Evolutionary conservation across 2,113 vertebrate genomes (phyloP).

Genomic region (Zosterops borbonicus): DNA sequence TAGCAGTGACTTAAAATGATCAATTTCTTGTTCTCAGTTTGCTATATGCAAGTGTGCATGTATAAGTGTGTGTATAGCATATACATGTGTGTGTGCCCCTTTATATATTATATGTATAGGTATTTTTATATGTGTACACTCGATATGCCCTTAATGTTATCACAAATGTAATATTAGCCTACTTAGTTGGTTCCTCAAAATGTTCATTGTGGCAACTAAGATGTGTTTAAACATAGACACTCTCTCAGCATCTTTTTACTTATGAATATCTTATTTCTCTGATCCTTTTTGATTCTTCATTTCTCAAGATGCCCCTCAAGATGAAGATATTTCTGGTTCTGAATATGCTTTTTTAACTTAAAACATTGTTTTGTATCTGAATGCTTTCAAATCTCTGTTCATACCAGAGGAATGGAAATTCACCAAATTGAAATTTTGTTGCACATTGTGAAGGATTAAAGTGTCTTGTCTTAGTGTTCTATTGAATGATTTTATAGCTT

Average conservation of each 20-base stretch:
- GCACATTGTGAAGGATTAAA: background rate
- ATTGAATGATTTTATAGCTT: background rate
- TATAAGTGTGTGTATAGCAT: fast-evolving
- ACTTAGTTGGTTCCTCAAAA: background rate
- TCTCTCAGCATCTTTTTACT: background rate
- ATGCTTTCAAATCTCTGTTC: background rate
- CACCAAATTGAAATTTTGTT: background rate
- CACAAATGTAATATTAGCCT: background rate
- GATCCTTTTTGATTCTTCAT: background rate
- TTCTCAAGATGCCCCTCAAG: background rate
- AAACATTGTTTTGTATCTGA: background rate
- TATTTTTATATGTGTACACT: background rate
- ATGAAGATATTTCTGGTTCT: background rate
- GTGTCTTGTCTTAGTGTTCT: background rate
- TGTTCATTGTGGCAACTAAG: background rate
- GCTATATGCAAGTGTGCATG: background rate
- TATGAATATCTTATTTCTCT: background rate
- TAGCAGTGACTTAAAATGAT: background rate
- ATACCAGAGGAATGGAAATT: background rate
- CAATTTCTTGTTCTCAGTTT: background rate
- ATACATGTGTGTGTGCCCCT: background rate
- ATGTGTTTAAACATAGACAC: fast-evolving
- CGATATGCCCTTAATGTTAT: background rate
- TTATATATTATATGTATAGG: background rate
- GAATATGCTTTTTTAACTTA: background rate